Evolutionary conservation across 1,140 invertebrate genomes (phyloP), one percentile per base, ranked within the genome.

Genomic region (Pemphigus obesinymphae): DNA sequence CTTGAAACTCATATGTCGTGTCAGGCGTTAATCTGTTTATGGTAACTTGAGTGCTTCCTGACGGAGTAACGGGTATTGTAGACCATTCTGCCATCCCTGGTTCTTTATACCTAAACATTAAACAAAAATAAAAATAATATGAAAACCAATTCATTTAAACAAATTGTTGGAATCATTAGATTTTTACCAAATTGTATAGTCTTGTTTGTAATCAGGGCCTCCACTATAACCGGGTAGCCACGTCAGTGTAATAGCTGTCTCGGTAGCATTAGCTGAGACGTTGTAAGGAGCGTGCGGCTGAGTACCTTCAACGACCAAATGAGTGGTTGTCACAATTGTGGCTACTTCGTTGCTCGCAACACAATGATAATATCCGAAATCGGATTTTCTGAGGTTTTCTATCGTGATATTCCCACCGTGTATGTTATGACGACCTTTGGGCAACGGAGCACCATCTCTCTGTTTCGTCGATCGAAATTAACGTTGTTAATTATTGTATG

Each of bases 281-380:
- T 99, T 98, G 89, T 96, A 96, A 1, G 97, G 97, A 43, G 96
- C 96, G 87, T 98, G 96, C 6, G 97, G 97, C 86, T 97, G 96
- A 3, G 96, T 98, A 78, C 95, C 96, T 89, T 98, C 96, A 80
- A 98, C 94, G 82, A 97, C 94, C 70, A 99, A 89, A 85, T 96
- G 94, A 23, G 96, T 97, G 61, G 92, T 90, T 7, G 94, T 92
- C 45, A 96, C 93, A 85, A 98, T 93, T 1, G 95, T 97, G 58
- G 96, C 96, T 82, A 98, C 95, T 88, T 97, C 96, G 87, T 98
- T 99, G 82, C 92, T 92, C 5, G 95, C 95, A 76, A 97, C 92
- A 88, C 97, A 98, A 87, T 98, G 95, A 87, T 98, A 98, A 85
- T 92, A 92, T 10, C 96, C 97, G 87, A 98, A 96, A 88, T 99